Conservation (phyloP, 2,797 vertebrate species). For the Passerculus sandwichensis region DNA sequence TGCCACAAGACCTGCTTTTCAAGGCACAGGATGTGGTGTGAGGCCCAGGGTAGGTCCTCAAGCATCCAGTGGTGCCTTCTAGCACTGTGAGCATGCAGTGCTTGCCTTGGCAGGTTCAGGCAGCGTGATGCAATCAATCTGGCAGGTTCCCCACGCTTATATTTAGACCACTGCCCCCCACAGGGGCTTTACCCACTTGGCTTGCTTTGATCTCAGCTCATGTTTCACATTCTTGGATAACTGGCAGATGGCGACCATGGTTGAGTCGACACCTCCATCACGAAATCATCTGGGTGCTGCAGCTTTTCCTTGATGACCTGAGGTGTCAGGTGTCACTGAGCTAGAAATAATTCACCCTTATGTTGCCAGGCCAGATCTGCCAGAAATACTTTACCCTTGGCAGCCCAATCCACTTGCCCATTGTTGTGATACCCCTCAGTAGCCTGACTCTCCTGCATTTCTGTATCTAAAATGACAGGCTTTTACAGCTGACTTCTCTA, state of each 20-base stretch:
- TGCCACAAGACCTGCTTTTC: too few species aligned
- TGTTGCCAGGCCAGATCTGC: neutral
- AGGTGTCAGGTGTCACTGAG: neutral
- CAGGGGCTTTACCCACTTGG: neutral
- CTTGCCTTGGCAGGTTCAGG: too few species aligned
- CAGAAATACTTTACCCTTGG: neutral
- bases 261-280: neutral
- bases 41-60: too few species aligned
- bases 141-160: too few species aligned
- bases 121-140: too few species aligned
- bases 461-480: neutral
- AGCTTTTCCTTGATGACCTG: neutral
- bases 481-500: neutral
- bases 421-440: neutral
- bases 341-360: neutral
- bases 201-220: neutral
- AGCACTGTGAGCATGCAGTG: too few species aligned
- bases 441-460: fast-evolving
- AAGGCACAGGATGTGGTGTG: too few species aligned
- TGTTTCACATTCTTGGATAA: neutral
- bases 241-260: neutral
- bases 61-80: too few species aligned
- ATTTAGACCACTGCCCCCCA: too few species aligned
- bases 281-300: neutral
- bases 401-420: neutral